A percentile compares a stretch with the other conserved stretches of the same genome.
Conservation (phyloP, 2,888 invertebrate species). For the Drosophila ustulata region DNA sequence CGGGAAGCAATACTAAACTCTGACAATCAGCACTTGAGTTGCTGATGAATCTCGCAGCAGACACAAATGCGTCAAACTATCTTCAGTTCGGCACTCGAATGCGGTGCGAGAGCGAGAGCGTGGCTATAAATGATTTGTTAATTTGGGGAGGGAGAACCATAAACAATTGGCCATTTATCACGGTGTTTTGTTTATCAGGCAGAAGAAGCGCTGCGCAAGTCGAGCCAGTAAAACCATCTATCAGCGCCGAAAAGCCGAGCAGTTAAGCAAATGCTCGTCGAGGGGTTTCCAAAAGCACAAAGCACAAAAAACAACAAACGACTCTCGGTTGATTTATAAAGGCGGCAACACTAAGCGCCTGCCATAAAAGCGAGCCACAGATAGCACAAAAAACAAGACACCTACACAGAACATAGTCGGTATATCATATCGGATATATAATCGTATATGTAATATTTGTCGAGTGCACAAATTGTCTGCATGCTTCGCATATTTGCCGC, state of each 20-base stretch:
- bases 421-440: slow-evolving; percentile 12
- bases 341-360: slow-evolving; percentile 54
- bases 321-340: slow-evolving; percentile 63
- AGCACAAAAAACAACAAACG: slow-evolving; percentile 30
- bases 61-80: slow-evolving; percentile 20
- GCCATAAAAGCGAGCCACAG: slow-evolving; percentile 57
- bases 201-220: slow-evolving; percentile 8
- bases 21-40: slow-evolving; percentile 16
- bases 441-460: slow-evolving; percentile 34
- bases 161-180: slow-evolving; percentile 40
- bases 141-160: slow-evolving; percentile 27
- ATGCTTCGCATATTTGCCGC: slow-evolving; percentile 35
- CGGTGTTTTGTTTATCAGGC: slow-evolving; percentile 35
- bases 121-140: slow-evolving; percentile 10
- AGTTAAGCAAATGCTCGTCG: slow-evolving; percentile 20
- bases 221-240: slow-evolving; percentile 29
- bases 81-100: slow-evolving; percentile 16
- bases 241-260: slow-evolving; percentile 24
- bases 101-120: not conserved
- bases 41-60: slow-evolving; percentile 26
- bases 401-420: slow-evolving; percentile 6
- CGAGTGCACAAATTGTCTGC: slow-evolving; percentile 19
- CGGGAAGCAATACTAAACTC: not conserved
- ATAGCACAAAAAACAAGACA: slow-evolving; percentile 39
- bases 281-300: slow-evolving; percentile 19